Base-by-base conservation (phyloP, 1,140 invertebrate genomes). In the Drosophila ercepeae region DNA sequence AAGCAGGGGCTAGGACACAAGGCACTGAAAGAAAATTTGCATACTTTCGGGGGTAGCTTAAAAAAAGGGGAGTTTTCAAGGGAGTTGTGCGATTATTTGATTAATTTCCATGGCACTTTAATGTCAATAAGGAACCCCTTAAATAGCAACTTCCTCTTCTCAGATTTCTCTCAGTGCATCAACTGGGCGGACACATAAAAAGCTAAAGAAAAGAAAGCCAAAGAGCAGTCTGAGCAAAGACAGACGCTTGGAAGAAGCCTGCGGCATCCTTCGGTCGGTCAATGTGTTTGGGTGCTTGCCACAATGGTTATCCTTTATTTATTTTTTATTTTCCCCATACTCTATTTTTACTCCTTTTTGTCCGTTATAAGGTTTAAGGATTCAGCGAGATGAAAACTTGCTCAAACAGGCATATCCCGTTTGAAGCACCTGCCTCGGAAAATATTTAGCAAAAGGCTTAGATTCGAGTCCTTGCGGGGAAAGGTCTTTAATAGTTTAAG, bases 231-330 rank as follows among this genome's bases (percentile, higher is more conserved):
- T 53, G 44, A 34, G 44, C 6, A 58, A 27, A 36, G 32, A 39
- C 44, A 61, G 61, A 41, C 45, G 55, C 9, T 42, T 9, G 39
- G 29, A 21, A 11, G 32, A 23, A 42, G 61, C 57, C 57, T 61
- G 61, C 61, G 61, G 57, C 57, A 50, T 50, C 58, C 25, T 29
- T 32, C 21, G 63, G 39, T 58, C 53, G 44, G 44, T 65, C 61
- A 50, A 49, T 65, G 61, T 65, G 57, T 65, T 57, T 63, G 52
- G 59, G 50, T 48, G 41, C 57, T 41, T 48, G 67, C 68, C 68
- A 63, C 68, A 72, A 71, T 61, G 55, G 58, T 18, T 42, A 53
- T 61, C 32, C 14, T 49, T 42, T 42, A 42, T 18, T 42, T 18
- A 16, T 42, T 19, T 42, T 18, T 18, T 39, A 6, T 16, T 39